Percentiles rank a stretch among this genome's conserved stretches.
phyloP scores from a whole-genome alignment of 2,113 vertebrate species.

The Malaclemys terrapin region DNA sequence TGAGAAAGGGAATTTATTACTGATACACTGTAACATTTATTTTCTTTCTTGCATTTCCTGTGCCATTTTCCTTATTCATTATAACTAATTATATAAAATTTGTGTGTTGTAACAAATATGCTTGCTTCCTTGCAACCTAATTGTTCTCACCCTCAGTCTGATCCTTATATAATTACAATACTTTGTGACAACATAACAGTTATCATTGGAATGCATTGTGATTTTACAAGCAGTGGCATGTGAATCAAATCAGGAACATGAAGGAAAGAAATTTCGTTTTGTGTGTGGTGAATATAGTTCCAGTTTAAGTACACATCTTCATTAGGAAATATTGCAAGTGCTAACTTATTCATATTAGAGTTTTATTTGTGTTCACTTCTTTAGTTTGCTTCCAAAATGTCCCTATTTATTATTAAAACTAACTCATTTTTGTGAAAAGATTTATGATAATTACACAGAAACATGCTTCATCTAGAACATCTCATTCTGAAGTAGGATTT shows the following conservation, averaged over 20 bases:
- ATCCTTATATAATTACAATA: background rate
- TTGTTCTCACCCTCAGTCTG: background rate
- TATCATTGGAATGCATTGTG: background rate
- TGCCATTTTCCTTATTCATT: background rate
- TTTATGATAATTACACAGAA: conserved; percentile 67
- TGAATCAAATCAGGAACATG: conserved; percentile 44
- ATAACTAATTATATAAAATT: background rate
- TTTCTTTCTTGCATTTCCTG: background rate
- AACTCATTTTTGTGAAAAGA: conserved; percentile 56
- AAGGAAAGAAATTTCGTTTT: conserved; percentile 46
- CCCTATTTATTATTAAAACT: conserved; percentile 63
- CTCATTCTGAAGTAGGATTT: conserved; percentile 60
- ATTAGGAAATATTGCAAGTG: conserved; percentile 60
- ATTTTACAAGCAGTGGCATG: conserved; percentile 30
- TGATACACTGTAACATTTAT: background rate
- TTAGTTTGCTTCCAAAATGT: conserved; percentile 62
- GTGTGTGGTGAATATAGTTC: conserved; percentile 44
- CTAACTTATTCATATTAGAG: conserved; percentile 55
- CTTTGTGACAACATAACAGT: background rate
- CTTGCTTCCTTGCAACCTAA: background rate
- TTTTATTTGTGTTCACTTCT: conserved; percentile 61
- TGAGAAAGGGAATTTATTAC: background rate
- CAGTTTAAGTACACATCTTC: conserved; percentile 40
- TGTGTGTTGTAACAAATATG: background rate
- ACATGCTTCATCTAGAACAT: conserved; percentile 25